These are phyloP conservation scores for Bucorvus abyssinicus DNA, from an alignment of 2,797 vertebrate genomes.

Conservation along the genomic window DNA sequence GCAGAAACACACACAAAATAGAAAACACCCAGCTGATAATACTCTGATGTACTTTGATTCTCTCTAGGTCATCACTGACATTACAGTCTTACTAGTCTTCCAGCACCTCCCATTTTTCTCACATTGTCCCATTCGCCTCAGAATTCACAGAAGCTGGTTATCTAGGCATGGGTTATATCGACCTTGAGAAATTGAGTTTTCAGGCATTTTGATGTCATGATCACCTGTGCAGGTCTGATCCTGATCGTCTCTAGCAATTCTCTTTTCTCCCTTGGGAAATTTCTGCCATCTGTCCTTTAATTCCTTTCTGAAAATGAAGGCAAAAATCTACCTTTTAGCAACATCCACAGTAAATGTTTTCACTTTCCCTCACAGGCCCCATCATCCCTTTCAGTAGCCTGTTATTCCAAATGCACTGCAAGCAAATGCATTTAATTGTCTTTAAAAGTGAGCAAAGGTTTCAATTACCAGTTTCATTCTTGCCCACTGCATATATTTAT, in stretches of 20 bases:
- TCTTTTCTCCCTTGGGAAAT: conserved; percentile 65
- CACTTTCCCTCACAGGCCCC: conserved; percentile 30
- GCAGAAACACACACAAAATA: neutral
- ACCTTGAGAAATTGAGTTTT: conserved; percentile 65
- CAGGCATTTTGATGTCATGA: conserved; percentile 54
- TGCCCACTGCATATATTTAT: conserved; percentile 40
- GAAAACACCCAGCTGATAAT: neutral
- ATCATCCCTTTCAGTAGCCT: conserved; percentile 19
- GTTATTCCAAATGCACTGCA: conserved; percentile 11
- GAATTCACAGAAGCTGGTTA: conserved; percentile 6
- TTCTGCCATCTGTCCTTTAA: conserved; percentile 67
- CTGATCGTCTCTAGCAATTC: conserved; percentile 64
- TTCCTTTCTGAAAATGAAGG: conserved; percentile 45
- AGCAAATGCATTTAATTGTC: conserved; percentile 34
- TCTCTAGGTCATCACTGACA: neutral
- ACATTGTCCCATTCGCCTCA: neutral
- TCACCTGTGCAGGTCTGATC: conserved; percentile 66
- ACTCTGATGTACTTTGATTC: neutral
- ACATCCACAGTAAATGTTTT: conserved; percentile 11
- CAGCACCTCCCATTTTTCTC: neutral
- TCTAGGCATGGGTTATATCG: neutral
- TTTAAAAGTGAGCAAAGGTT: conserved; percentile 55
- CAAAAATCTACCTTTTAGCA: conserved; percentile 40
- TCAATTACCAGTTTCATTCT: conserved; percentile 37
- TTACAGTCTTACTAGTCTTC: neutral